Evolutionary conservation across 2,888 invertebrate genomes (phyloP).

Genomic region (Caenorhabditis zanzibari): DNA sequence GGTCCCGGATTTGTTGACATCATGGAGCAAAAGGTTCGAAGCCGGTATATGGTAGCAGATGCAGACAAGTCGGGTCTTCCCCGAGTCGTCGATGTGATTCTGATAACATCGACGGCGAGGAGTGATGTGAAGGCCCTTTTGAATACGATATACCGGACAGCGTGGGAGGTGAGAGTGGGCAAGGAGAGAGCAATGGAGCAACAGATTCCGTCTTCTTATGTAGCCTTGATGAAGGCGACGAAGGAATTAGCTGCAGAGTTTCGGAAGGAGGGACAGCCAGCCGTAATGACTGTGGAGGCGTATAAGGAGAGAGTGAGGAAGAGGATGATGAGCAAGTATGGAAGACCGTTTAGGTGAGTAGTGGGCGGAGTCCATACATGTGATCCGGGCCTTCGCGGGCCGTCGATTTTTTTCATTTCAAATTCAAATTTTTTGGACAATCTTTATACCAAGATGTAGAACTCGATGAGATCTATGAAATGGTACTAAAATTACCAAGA

Average conservation of each 20-base stretch:
- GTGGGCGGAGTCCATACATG: too few species aligned
- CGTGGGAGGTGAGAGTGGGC: slow-evolving; percentile 89
- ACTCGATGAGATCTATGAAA: too few species aligned
- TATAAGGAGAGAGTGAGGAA: slow-evolving; percentile 85
- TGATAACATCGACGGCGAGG: slow-evolving; percentile 86
- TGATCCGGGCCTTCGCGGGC: too few species aligned
- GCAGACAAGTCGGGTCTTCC: slow-evolving; percentile 92
- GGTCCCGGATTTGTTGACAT: slow-evolving; percentile 88
- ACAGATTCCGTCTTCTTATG: slow-evolving; percentile 95
- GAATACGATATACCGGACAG: slow-evolving; percentile 92
- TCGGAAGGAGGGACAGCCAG: slow-evolving; percentile 81
- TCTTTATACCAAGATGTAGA: too few species aligned
- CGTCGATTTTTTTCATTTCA: too few species aligned
- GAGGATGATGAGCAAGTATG: slow-evolving; percentile 73
- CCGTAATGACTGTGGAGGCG: slow-evolving; percentile 89
- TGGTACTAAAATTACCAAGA: too few species aligned
- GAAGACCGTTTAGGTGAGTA: slow-evolving; percentile 79
- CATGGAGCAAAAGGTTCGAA: slow-evolving; percentile 87
- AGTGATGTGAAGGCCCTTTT: slow-evolving; percentile 89
- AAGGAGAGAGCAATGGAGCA: slow-evolving; percentile 94
- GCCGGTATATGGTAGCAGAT: slow-evolving; percentile 92
- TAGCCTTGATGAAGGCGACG: slow-evolving; percentile 93
- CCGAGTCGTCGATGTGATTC: slow-evolving; percentile 84
- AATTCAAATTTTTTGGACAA: too few species aligned
- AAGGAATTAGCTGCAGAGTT: slow-evolving; percentile 88